Evolutionary conservation across 2,113 vertebrate genomes (phyloP), one percentile per base, ranked within the genome.

Genomic region (Nothoprocta perdicaria): DNA sequence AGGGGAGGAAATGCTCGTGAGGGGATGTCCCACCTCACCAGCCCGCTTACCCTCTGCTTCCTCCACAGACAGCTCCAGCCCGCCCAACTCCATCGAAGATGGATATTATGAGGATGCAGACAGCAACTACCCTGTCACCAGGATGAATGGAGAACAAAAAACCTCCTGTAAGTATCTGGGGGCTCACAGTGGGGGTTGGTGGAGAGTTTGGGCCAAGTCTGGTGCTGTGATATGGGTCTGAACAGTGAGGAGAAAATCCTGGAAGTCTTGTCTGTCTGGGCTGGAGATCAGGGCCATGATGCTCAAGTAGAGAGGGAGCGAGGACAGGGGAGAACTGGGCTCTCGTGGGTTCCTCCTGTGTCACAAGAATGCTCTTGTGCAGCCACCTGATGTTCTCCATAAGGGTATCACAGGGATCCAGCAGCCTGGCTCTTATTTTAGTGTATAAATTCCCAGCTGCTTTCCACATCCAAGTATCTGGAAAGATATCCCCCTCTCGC

Each of bases 91-190:
- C 11, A 97, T 99, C 2, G 97, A 99, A 93, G 99, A 99, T 4
- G 98, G 98, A 43, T 99, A 99, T 95, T 99, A 99, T 1, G 99
- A 99, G 96, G 99, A 99, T 31, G 99, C 99, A 41, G 99, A 99
- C 94, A 98, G 98, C 96, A 99, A 98, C 96, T 99, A 99, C 92
- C 99, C 99, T 0, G 77, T 96, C n/a, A 99, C 99, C 80, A 97
- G 96, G 91, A 97, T 99, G 43, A 99, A 99, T 0, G 98, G 99
- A 46, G 98, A 98, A 50, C 98, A 98, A 40, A 99, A 99, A 94
- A 98, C 93, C 89, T 99, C 99, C 60, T 99, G 99, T 99, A 97
- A 97, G 98, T 96, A 91, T 50, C 24, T 0, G 2, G 14, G 18
- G 68, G 38, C 8, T 31, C 35, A 65, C 1, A 0, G 2, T 1